Percentiles rank a stretch among this genome's conserved stretches.
These are phyloP conservation scores for Datnioides undecimradiatus DNA, from an alignment of 2,113 vertebrate genomes.

Conservation along the genomic window DNA sequence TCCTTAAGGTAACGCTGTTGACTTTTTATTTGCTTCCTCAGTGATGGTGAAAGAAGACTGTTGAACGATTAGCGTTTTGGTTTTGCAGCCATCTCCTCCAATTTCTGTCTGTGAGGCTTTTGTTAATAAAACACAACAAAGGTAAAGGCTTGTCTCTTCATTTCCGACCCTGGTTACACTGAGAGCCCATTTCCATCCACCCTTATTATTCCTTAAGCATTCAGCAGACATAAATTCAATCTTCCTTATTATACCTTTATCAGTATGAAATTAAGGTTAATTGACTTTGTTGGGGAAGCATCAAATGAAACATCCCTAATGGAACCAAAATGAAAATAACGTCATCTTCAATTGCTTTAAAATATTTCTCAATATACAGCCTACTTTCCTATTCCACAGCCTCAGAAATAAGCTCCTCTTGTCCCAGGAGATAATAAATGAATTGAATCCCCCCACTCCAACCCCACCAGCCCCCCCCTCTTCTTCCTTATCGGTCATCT, in stretches of 20 bases:
- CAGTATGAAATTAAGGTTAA: conserved; percentile 82
- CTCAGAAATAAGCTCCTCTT: conserved; percentile 96
- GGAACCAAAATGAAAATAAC: conserved; percentile 86
- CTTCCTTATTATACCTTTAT: conserved; percentile 77
- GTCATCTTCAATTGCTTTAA: conserved; percentile 84
- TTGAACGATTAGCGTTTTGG: conserved; percentile 66
- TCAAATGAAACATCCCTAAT: conserved; percentile 79
- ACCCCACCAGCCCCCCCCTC: conserved; percentile 53
- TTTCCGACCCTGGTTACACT: conserved; percentile 39
- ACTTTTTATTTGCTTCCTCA: conserved; percentile 71
- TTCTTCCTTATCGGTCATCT: conserved; percentile 99
- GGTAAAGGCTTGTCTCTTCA: conserved; percentile 48
- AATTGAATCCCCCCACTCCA: conserved; percentile 91
- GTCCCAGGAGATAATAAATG: conserved; percentile 99
- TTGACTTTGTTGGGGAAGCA: conserved; percentile 83
- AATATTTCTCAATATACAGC: conserved; percentile 86
- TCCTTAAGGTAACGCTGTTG: conserved; percentile 76
- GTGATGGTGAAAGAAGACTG: conserved; percentile 51
- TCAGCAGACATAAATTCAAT: conserved; percentile 73
- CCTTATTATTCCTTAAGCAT: conserved; percentile 64
- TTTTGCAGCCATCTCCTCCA: conserved; percentile 67
- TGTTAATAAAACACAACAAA: conserved; percentile 62
- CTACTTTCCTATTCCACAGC: conserved; percentile 95
- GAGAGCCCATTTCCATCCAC: conserved; percentile 49
- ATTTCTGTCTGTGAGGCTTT: conserved; percentile 52